Evolutionary conservation across 2,797 vertebrate species (phyloP), one percentile per base, ranked within the genome.

Genomic region (Danio tinwini): DNA sequence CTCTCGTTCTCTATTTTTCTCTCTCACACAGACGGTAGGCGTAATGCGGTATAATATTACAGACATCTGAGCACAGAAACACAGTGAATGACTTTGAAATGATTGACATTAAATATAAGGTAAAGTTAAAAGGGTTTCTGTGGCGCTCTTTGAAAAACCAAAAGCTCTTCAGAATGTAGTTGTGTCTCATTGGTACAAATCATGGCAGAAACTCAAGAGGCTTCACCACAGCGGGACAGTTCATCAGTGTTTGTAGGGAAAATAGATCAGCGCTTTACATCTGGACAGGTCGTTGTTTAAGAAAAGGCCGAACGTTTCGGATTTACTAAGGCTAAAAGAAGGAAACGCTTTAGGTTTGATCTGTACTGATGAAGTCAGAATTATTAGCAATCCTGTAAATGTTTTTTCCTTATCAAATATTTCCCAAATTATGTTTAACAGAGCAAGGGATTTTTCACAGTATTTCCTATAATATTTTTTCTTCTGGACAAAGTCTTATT

Each of bases 1-100:
- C 70, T 71, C 52, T 73, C 7, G 70, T 71, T 84, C 42, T 44
- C 55, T 74, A 49, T 80, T 45, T 78, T 17, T 81, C 64, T 59
- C 37, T 72, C 68, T 71, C 52, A 52, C 71, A 81, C 78, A 42
- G 17, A 45, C 21, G 13, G 17, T 39, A 71, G 68, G 40, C 29
- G 63, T 47, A 67, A 53, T 65, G 49, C 12, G 47, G 42, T 11
- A 0, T 39, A 21, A 73, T 62, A 64, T 47, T 19, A 29, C 62
- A 62, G n/a, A 45, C 40, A 56, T 44, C 8, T n/a, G 63, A 42
- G 50, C 65, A 50, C 65, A 29, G 50, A 59, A 52, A 29, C 29
- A 40, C 68, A 50, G 29, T 81, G 58, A 19, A 49, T 37, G 56
- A 40, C 17, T 56, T 44, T 17, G 11, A 55, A 29, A 29, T 29